These are phyloP conservation scores for Pseudomyrmex cubaensis DNA, from an alignment of 1,140 invertebrate species.

Conservation along the genomic window DNA sequence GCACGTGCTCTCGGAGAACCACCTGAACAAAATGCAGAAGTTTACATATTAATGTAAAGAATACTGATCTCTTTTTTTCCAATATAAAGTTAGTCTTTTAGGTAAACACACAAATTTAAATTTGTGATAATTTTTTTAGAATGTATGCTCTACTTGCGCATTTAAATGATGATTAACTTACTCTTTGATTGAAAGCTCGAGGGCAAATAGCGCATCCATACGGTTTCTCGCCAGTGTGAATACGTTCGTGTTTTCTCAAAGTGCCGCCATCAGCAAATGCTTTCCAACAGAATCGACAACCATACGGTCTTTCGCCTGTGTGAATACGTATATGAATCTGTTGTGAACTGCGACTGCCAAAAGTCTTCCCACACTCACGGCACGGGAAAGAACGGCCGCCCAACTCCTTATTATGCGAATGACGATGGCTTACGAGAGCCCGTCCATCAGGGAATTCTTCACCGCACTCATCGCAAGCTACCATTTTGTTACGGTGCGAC, in stretches of 20 bases:
- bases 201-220: constrained; percentile 98
- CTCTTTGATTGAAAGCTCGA: constrained; percentile 92
- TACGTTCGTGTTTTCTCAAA: constrained; percentile 98
- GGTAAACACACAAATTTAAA: too few relatives aligned
- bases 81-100: too few relatives aligned
- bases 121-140: too few relatives aligned
- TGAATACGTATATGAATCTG: constrained; percentile 96
- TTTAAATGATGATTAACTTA: constrained; percentile 67
- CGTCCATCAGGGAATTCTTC: constrained; percentile 90
- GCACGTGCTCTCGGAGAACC: constrained; percentile 92
- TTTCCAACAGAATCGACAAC: constrained; percentile 99
- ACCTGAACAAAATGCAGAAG: constrained; percentile 82
- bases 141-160: too few relatives aligned
- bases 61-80: too few relatives aligned
- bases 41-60: background rate
- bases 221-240: constrained; percentile 98
- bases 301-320: constrained; percentile 94
- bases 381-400: constrained; percentile 92
- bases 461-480: constrained; percentile 89
- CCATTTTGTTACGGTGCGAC: constrained; percentile 89
- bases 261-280: constrained; percentile 99
- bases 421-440: constrained; percentile 89
- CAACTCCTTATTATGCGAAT: constrained; percentile 87
- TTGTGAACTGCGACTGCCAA: constrained; percentile 94
- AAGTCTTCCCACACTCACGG: constrained; percentile 93